Conservation (phyloP, 2,888 invertebrate genomes). For the Elysia crispata region DNA sequence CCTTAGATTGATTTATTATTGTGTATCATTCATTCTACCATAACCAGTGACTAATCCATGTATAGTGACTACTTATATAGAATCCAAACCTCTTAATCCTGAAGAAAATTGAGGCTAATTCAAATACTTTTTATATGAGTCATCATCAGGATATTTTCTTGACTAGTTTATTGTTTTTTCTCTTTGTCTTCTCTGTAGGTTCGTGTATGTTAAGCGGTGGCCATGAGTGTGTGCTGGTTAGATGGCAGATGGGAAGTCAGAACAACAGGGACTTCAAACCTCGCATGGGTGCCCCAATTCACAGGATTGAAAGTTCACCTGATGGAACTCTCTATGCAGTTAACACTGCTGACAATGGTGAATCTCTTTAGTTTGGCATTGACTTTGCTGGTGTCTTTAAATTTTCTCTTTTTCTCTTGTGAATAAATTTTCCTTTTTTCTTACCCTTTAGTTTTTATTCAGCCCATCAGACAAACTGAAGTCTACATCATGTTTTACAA, state of each 20-base stretch:
- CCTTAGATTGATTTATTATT: no score
- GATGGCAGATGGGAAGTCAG: slow-evolving; percentile 81
- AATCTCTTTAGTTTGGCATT: slow-evolving; percentile 43
- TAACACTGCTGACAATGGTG: slow-evolving; percentile 84
- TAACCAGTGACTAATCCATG: no score
- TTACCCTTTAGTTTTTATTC: no score
- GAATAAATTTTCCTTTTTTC: no score
- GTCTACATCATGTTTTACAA: no score
- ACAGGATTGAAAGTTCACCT: slow-evolving; percentile 82
- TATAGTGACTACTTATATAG: no score
- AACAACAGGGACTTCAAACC: slow-evolving; percentile 82
- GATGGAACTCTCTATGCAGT: slow-evolving; percentile 84
- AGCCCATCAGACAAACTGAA: no score
- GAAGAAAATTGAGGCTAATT: no score
- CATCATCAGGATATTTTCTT: background rate
- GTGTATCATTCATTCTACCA: no score
- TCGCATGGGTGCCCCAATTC: slow-evolving; percentile 84
- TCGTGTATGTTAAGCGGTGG: slow-evolving; percentile 86
- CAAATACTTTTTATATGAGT: background rate
- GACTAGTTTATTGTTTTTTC: slow-evolving; percentile 17
- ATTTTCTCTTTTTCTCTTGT: no score
- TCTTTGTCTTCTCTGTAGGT: slow-evolving; percentile 78
- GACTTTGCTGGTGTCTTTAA: no score
- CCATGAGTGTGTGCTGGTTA: slow-evolving; percentile 87
- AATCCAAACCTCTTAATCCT: no score